phyloP scores from a whole-genome alignment of 2,888 invertebrate genomes.

The Dynastes grantii region DNA sequence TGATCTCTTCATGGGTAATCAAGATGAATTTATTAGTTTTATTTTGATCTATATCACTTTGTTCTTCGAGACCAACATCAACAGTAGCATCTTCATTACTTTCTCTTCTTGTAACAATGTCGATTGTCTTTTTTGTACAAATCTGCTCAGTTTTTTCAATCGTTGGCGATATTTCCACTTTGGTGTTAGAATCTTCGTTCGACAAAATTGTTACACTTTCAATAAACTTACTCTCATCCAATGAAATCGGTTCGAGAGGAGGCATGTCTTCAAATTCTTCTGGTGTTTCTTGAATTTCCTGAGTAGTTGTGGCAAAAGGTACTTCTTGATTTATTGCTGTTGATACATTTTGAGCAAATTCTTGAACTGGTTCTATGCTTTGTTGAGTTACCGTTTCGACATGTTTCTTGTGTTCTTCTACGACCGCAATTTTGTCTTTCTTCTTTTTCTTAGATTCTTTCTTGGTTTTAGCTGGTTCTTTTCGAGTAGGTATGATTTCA shows the following conservation, averaged over 20 bases:
- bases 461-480: slow-evolving; percentile 18
- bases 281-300: slow-evolving; percentile 9
- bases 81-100: slow-evolving; percentile 11
- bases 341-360: not conserved
- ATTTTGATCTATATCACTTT: not conserved
- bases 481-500: not conserved
- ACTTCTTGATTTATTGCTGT: not conserved
- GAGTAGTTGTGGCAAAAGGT: not conserved
- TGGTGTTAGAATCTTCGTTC: not conserved
- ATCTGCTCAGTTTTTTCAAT: slow-evolving; percentile 17
- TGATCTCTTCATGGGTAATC: slow-evolving; percentile 83
- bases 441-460: slow-evolving; percentile 50
- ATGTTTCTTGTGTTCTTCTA: slow-evolving; percentile 46
- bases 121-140: not conserved
- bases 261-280: not conserved
- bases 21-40: slow-evolving; percentile 74
- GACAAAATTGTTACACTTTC: not conserved
- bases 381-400: not conserved
- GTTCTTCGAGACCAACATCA: not conserved
- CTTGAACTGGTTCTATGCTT: not conserved
- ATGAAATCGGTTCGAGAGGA: not conserved
- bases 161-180: slow-evolving; percentile 4
- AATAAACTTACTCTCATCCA: not conserved
- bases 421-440: slow-evolving; percentile 26
- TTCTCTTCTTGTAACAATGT: not conserved